phyloP scores from a whole-genome alignment of 2,888 invertebrate species.

The Eutolmus rufibarbis region DNA sequence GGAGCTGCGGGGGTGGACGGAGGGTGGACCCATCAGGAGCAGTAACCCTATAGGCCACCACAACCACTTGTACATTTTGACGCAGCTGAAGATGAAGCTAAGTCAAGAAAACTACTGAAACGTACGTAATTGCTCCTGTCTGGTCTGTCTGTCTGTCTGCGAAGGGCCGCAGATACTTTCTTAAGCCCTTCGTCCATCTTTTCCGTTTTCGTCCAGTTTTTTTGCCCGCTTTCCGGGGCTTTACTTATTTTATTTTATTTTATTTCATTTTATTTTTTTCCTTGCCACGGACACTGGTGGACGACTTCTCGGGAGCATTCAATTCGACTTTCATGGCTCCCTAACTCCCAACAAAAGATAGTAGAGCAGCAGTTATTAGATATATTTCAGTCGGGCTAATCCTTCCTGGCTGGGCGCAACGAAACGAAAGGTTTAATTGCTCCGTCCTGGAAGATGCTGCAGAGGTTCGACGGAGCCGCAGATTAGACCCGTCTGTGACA shows the following conservation, averaged over 20 bases:
- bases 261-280: neutral
- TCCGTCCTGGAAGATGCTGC: neutral
- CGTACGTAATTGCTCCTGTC: conserved; percentile 22
- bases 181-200: neutral
- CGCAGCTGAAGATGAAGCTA: neutral
- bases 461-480: neutral
- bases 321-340: conserved; percentile 27
- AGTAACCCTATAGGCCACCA: conserved; percentile 7
- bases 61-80: neutral
- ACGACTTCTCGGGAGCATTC: conserved; percentile 27
- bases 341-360: conserved; percentile 27
- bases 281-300: neutral
- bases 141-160: neutral
- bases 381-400: neutral
- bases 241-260: neutral
- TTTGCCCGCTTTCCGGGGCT: neutral
- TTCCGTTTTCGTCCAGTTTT: neutral
- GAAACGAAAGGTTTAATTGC: conserved; percentile 30
- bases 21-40: neutral
- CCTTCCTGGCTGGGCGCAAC: neutral
- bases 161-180: neutral
- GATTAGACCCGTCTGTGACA: neutral
- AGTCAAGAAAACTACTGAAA: conserved; percentile 21
- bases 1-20: neutral
- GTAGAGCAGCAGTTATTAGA: neutral